Conservation (phyloP, 2,797 vertebrate genomes). For the Crocodylus rhombifer region DNA sequence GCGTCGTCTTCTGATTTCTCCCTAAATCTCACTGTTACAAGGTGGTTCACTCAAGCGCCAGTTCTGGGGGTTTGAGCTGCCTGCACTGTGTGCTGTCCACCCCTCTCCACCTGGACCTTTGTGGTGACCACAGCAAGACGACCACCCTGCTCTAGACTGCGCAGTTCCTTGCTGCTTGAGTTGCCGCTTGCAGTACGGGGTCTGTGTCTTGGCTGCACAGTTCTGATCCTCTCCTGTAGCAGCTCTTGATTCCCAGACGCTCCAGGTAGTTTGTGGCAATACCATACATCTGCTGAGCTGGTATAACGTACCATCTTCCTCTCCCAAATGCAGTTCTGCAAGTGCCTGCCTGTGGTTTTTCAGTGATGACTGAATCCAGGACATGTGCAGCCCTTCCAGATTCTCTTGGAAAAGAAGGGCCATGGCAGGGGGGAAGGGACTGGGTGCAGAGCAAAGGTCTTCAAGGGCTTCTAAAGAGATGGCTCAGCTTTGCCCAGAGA, state of each 20-base stretch:
- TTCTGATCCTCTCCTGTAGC: neutral
- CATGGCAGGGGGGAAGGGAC: neutral
- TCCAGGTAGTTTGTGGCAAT: neutral
- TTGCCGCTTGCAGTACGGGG: neutral
- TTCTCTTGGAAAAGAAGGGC: neutral
- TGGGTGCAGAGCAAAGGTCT: too few relatives aligned
- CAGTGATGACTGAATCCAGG: neutral
- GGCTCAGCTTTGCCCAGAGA: too few relatives aligned
- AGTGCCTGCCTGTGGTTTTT: neutral
- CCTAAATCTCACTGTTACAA: neutral
- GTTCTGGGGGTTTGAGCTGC: neutral
- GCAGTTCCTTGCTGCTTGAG: neutral
- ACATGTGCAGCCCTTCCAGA: neutral
- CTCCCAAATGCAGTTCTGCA: neutral
- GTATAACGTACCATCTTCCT: neutral
- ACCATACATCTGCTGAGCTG: accelerated
- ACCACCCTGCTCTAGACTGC: neutral
- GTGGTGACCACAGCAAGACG: neutral
- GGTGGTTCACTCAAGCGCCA: neutral
- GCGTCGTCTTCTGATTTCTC: neutral
- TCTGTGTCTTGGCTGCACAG: neutral
- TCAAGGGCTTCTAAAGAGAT: too few relatives aligned
- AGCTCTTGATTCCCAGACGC: neutral
- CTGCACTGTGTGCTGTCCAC: neutral
- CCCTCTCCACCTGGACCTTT: neutral